Base-by-base conservation (phyloP, 2,888 invertebrate species). In the Azorinus chamasolen region DNA sequence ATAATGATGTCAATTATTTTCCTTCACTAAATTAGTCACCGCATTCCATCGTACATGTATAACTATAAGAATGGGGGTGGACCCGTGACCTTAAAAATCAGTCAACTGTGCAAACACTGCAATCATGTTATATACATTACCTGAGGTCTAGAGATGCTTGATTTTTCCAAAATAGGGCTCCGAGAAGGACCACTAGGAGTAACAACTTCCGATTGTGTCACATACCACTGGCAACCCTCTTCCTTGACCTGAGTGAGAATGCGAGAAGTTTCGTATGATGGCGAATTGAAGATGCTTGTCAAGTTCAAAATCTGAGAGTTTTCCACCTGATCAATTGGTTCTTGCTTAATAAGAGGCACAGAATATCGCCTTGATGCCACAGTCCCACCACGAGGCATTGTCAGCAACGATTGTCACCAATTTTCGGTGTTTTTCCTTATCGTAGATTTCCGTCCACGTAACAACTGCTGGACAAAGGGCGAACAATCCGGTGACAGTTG, bases 231-330 rank as follows among this genome's bases (percentile, higher is more conserved):
- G 32, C 55, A 39, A 27, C 79, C 57, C 18, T 81, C 75, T 41
- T 82, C 80, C 66, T 83, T 80, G 41, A 83, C 66, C 50, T 81
- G 70, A 10, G 78, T 72, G 14, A 83, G 65, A 8, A 83, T 79
- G 24, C 86, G 83, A 20, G 62, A 20, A 41, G 71, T 71, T 27
- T 54, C 39, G 50, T 55, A 59, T 25, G 66, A 53, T 18, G 72
- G 77, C 39, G 80, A 70, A 50, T 82, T 78, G 68, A 85, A 87
- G 65, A 87, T 84, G 54, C 87, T 87, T n/a, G 87, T 83, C 71
- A 88, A 79, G 70, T 85, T 87, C 72, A 88, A 70, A 58, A 89
- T 86, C 59, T 88, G 87, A 24, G 87, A 81, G 45, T 86, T 85
- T 62, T 83, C 82, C 45, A 73, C 77, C 32, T 61, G 61, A 46